Conservation (phyloP, 2,797 vertebrate genomes). For the Crocodylus rhombifer region DNA sequence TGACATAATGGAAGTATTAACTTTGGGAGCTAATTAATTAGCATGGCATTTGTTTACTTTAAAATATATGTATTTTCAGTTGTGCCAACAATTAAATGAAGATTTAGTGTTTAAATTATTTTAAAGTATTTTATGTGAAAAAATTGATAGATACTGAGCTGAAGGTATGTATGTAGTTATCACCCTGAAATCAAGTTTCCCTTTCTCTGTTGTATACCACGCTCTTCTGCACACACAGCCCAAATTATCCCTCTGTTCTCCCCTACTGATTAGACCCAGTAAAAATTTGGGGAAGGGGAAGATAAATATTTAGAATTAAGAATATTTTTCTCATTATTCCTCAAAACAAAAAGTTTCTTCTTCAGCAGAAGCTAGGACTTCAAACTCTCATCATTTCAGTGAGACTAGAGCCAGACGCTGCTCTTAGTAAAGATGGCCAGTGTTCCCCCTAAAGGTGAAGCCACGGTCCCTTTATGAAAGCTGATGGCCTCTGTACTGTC, state of each 20-base stretch:
- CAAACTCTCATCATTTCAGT: not conserved
- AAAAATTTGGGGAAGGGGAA: not conserved
- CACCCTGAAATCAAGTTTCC: not conserved
- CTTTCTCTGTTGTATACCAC: not conserved
- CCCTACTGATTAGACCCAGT: not conserved
- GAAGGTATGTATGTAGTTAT: not conserved
- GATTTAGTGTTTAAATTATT: not conserved
- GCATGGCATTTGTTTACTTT: not conserved
- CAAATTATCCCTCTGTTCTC: not conserved
- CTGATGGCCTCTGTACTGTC: not conserved
- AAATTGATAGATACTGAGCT: not conserved
- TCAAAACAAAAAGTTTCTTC: not conserved
- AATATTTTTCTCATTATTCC: not conserved
- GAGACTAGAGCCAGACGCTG: not conserved
- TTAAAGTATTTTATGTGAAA: no score
- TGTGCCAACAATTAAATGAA: not conserved
- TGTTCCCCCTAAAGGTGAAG: not conserved
- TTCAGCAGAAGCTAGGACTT: not conserved
- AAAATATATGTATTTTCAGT: not conserved
- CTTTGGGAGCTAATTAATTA: not conserved
- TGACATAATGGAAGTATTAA: not conserved
- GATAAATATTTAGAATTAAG: not conserved
- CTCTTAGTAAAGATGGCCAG: not conserved
- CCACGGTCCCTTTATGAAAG: not conserved
- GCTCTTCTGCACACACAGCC: not conserved